A percentile compares a stretch with the other conserved stretches of the same genome.
Conservation (phyloP, 2,888 invertebrate genomes). For the Scaptomyza tumidula region DNA sequence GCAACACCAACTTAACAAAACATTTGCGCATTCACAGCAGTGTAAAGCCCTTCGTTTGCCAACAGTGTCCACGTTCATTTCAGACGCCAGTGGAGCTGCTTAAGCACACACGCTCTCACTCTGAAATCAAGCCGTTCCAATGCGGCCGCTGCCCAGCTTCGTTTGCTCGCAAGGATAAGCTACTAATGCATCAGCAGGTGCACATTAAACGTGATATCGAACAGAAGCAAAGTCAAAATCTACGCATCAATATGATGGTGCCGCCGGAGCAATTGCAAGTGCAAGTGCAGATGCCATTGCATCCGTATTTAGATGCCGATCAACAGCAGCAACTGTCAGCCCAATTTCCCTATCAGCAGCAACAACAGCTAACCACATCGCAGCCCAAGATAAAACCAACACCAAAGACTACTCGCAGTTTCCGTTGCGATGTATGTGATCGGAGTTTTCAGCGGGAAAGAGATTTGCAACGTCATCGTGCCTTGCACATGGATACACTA, state of each 20-base stretch:
- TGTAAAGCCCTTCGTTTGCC: constrained; percentile 89
- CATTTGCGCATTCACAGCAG: constrained; percentile 90
- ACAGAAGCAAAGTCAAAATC: constrained; percentile 55
- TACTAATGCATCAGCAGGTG: constrained; percentile 88
- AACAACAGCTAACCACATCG: constrained; percentile 11
- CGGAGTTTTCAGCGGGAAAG: constrained; percentile 89
- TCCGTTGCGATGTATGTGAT: constrained; percentile 88
- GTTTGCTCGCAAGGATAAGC: constrained; percentile 89
- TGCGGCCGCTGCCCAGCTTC: constrained; percentile 88
- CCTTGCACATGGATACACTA: constrained; percentile 89
- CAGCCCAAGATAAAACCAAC: constrained; percentile 23
- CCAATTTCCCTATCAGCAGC: constrained; percentile 33
- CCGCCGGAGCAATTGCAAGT: constrained; percentile 15
- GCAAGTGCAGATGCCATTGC: constrained; percentile 51
- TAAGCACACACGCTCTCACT: constrained; percentile 88
- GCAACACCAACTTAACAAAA: constrained; percentile 91
- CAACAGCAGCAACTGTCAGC: constrained; percentile 6
- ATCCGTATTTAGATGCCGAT: constrained; percentile 67
- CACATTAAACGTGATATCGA: constrained; percentile 84
- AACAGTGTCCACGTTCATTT: constrained; percentile 90
- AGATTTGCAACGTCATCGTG: constrained; percentile 89
- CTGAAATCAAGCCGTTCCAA: constrained; percentile 88
- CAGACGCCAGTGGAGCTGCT: constrained; percentile 88
- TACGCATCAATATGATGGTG: constrained; percentile 33
- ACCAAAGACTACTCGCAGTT: constrained; percentile 84